phyloP scores from a whole-genome alignment of 2,888 invertebrate species.

The Icerya purchasi region DNA sequence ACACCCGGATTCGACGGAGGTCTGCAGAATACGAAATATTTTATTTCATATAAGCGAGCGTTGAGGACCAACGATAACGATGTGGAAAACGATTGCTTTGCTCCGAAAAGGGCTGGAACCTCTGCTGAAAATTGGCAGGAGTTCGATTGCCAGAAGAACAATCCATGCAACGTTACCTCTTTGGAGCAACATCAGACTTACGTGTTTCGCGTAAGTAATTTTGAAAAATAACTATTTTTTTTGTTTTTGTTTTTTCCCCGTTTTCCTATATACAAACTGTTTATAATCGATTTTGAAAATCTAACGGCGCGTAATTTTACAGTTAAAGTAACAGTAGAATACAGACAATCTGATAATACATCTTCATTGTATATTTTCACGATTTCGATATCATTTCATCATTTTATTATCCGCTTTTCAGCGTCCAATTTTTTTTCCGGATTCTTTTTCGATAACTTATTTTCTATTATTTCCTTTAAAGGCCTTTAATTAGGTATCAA shows the following conservation, averaged over 20 bases:
- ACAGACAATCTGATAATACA: too few relatives aligned
- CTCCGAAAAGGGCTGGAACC: conserved; percentile 25
- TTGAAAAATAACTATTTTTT: not conserved
- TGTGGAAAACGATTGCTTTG: conserved; percentile 35
- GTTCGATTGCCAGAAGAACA: conserved; percentile 60
- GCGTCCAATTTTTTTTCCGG: too few relatives aligned
- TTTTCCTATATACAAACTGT: not conserved
- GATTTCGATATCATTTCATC: too few relatives aligned
- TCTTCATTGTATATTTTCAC: too few relatives aligned
- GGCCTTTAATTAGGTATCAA: too few relatives aligned
- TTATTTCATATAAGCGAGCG: conserved; percentile 56
- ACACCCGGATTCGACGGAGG: conserved; percentile 82
- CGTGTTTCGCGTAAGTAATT: conserved; percentile 47
- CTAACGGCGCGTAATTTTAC: not conserved
- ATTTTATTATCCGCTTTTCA: too few relatives aligned
- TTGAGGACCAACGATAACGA: conserved; percentile 36
- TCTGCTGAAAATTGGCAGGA: conserved; percentile 49
- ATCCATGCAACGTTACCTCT: conserved; percentile 70
- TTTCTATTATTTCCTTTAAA: too few relatives aligned
- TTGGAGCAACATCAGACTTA: conserved; percentile 72
- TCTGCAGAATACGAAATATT: conserved; percentile 62
- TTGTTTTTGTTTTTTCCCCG: not conserved
- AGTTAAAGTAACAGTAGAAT: too few relatives aligned
- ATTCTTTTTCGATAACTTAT: too few relatives aligned
- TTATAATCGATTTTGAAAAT: not conserved